A percentile compares a stretch with the other conserved stretches of the same genome.
Conservation (phyloP, 92 coral and sea anemone species). For the Isaurus tuberculatus region DNA sequence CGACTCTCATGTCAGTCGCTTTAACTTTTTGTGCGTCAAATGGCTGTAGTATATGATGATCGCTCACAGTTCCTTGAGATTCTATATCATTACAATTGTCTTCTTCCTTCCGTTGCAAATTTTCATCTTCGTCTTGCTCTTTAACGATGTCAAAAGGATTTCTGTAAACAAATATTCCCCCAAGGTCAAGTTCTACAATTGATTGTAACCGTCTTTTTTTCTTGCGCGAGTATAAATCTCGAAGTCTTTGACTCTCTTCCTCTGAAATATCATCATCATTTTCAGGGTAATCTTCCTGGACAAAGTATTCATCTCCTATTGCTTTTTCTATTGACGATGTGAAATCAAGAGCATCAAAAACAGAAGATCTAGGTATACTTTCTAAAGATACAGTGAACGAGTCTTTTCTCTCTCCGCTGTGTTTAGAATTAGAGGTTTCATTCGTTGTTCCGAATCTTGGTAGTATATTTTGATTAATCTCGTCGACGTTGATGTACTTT, state of each 20-base stretch:
- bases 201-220: background rate
- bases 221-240: background rate
- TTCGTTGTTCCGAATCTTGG: background rate
- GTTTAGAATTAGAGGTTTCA: background rate
- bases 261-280: background rate
- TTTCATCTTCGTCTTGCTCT: background rate
- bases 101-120: background rate
- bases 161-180: background rate
- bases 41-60: background rate
- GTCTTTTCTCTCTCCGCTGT: background rate
- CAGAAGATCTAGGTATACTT: background rate
- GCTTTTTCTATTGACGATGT: constrained; percentile 2
- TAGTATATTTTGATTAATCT: background rate
- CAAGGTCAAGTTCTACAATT: background rate
- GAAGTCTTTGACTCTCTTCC: background rate
- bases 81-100: no score
- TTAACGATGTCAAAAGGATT: background rate
- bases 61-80: background rate
- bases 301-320: constrained; percentile 20
- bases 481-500: background rate
- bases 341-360: background rate
- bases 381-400: background rate
- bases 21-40: background rate
- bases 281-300: background rate
- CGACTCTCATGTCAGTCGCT: background rate